Percentiles rank a stretch among this genome's conserved stretches.
phyloP scores from a whole-genome alignment of 2,888 invertebrate species.

The Cephus spinipes region DNA sequence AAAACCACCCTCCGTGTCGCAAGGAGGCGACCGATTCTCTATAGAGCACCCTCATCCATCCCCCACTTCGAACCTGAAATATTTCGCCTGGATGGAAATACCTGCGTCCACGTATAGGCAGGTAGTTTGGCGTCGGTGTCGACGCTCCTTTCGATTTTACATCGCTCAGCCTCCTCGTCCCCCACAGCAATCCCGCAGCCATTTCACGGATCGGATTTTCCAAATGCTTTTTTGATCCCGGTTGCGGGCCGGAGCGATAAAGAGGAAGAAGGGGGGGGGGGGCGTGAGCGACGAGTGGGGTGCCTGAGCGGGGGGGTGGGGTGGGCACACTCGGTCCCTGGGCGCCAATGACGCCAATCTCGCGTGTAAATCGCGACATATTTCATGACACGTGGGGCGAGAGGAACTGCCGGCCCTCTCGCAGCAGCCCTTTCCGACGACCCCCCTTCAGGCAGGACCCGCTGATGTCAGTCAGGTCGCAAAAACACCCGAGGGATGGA shows the following conservation, averaged over 20 bases:
- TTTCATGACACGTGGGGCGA: constrained; percentile 55
- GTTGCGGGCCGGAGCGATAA: constrained; percentile 13
- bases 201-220: constrained; percentile 43
- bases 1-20: no score
- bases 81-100: no score
- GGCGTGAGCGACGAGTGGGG: background rate
- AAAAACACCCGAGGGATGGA: constrained; percentile 9
- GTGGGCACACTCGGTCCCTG: constrained; percentile 53
- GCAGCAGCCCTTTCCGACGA: background rate
- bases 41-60: no score
- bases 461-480: background rate
- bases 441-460: background rate
- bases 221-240: constrained; percentile 63
- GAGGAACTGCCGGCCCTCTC: constrained; percentile 19
- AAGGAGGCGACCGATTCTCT: no score
- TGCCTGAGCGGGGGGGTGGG: no score
- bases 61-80: no score
- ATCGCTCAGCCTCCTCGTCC: constrained; percentile 42
- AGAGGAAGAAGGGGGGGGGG: background rate
- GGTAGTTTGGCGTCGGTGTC: no score
- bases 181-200: constrained; percentile 22
- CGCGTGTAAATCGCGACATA: constrained; percentile 66
- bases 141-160: constrained; percentile 50
- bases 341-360: constrained; percentile 66
- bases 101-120: no score